Evolutionary conservation across 2,888 invertebrate genomes (phyloP), one percentile per base, ranked within the genome.

Genomic region (Helleia helle): DNA sequence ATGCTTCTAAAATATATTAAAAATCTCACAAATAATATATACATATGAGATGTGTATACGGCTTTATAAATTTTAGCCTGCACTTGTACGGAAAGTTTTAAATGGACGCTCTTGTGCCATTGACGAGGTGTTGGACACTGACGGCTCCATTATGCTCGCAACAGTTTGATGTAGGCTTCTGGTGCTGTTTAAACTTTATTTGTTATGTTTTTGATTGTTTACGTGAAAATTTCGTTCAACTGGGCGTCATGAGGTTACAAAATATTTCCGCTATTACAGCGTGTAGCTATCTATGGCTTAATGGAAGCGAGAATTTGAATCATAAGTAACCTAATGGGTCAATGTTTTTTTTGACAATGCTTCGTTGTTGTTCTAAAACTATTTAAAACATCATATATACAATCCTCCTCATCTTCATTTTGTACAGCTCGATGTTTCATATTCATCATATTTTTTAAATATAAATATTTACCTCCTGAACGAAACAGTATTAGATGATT

Each of bases 61-160:
- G 27, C 46, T 39, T 40, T 44, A 44, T 39, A 40, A 41, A 43
- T 47, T 43, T 42, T 39, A 39, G 39, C 43, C 39, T 37, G 38
- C 45, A 47, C 39, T 42, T 44, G 47, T 22, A 42, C 41, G 52
- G 50, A 56, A 72, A 72, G 64, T 72, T 72, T 71, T 67, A 66
- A 73, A 67, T 59, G 68, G 65, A 62, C 59, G 58, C 62, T 65
- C 59, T 60, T 64, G 64, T 65, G 56, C 50, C 45, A 48, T 52
- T 69, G 73, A 70, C 70, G 59, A 65, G 62, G 63, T 63, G 70
- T 65, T 63, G 58, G 48, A 43, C 43, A 50, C 51, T 69, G 72
- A 69, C 71, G 59, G 62, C 58, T 60, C 65, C 59, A 70, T 75
- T 74, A 71, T 65, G 54, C 56, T 49, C 50, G 60, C 52, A 54